Conservation (phyloP, 2,888 invertebrate genomes). For the Heliconius ethilla region DNA sequence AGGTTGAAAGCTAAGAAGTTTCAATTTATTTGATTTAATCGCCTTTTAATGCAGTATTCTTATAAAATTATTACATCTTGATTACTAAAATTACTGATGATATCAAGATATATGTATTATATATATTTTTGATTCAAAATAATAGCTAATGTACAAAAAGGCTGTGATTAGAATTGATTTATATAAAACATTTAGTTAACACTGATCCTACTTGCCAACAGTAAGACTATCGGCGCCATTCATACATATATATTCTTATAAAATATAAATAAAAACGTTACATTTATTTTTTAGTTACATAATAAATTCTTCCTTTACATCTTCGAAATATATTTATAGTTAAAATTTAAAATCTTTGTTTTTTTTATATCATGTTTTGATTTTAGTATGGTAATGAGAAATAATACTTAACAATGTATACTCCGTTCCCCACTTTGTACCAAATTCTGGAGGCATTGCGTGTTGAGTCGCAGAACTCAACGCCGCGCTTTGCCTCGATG, state of each 20-base stretch:
- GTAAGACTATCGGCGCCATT: background rate
- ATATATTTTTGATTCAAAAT: conserved; percentile 9
- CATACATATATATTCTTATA: background rate
- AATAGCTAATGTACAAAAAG: conserved; percentile 24
- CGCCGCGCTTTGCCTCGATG: too few species aligned
- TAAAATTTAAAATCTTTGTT: background rate
- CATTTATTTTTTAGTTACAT: background rate
- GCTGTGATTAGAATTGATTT: conserved; percentile 41
- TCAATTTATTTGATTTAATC: background rate
- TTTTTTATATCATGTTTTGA: background rate
- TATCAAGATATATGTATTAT: background rate
- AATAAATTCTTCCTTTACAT: background rate
- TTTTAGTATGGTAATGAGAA: background rate
- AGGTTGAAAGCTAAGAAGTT: conserved; percentile 63
- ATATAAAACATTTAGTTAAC: background rate
- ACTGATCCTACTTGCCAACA: conserved; percentile 1
- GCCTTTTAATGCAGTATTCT: conserved; percentile 32
- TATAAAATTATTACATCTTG: conserved; percentile 4
- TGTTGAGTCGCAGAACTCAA: too few species aligned
- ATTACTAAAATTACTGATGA: background rate
- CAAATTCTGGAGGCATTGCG: too few species aligned
- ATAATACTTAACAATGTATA: too few species aligned
- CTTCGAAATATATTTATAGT: conserved; percentile 10
- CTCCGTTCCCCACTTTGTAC: too few species aligned
- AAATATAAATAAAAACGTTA: background rate